phyloP scores from a whole-genome alignment of 1,140 invertebrate species.

The Antheraea pernyi region DNA sequence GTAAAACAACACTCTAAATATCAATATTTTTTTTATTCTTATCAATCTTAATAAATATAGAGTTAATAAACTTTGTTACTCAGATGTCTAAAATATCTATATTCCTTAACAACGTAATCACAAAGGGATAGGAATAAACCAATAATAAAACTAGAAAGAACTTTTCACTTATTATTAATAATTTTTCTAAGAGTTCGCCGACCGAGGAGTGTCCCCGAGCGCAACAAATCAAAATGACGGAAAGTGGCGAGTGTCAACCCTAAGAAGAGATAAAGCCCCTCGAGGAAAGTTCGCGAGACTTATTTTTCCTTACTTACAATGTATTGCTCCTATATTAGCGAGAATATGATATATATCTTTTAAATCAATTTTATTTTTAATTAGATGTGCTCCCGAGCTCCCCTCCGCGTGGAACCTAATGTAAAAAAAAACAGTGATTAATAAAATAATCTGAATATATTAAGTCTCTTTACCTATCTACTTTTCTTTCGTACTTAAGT shows the following conservation, averaged over 20 bases:
- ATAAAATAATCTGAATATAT: too few species aligned
- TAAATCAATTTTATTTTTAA: neutral
- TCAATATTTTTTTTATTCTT: too few species aligned
- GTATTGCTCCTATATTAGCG: neutral
- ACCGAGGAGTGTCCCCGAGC: slow-evolving; percentile 4
- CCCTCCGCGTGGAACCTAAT: too few species aligned
- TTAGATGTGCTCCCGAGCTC: too few species aligned
- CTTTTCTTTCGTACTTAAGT: too few species aligned
- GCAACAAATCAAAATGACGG: slow-evolving; percentile 13
- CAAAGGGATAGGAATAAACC: slow-evolving; percentile 1
- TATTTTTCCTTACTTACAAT: slow-evolving; percentile 6
- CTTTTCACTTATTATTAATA: slow-evolving; percentile 11
- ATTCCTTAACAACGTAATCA: neutral
- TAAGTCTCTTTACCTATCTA: too few species aligned
- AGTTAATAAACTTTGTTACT: neutral
- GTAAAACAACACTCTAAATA: neutral
- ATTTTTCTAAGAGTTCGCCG: neutral
- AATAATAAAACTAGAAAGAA: slow-evolving; percentile 8
- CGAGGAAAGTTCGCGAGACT: slow-evolving; percentile 7
- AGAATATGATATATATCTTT: neutral
- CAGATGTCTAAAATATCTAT: neutral
- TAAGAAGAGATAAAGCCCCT: slow-evolving; percentile 13
- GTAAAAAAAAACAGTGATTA: too few species aligned
- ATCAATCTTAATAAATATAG: too few species aligned
- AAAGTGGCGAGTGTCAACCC: slow-evolving; percentile 16